Evolutionary conservation across 2,797 vertebrate species (phyloP).

Genomic region (Clarias laeviceps): DNA sequence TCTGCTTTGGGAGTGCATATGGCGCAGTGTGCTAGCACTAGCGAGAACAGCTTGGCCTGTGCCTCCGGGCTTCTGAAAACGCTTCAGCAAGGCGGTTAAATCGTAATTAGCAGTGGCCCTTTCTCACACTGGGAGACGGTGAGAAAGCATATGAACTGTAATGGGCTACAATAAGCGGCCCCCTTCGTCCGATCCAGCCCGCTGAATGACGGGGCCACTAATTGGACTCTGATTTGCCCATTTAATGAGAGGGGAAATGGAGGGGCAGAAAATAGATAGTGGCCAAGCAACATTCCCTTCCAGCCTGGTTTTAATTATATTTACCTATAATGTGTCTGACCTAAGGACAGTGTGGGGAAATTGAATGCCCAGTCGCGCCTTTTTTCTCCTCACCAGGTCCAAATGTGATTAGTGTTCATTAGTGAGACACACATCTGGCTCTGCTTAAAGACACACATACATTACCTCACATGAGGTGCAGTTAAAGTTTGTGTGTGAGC

Average conservation of each 20-base stretch:
- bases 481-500: conserved; percentile 20
- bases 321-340: conserved; percentile 65
- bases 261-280: conserved; percentile 73
- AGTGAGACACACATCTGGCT: conserved; percentile 58
- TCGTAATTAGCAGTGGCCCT: conserved; percentile 76
- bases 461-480: conserved; percentile 2
- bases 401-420: conserved; percentile 72
- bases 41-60: conserved; percentile 61
- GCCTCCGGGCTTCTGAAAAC: conserved; percentile 61
- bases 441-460: conserved; percentile 35
- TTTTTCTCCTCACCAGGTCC: conserved; percentile 63
- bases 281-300: conserved; percentile 73
- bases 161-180: conserved; percentile 70
- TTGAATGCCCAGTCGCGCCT: conserved; percentile 63
- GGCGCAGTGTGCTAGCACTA: conserved; percentile 44
- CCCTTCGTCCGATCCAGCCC: conserved; percentile 61
- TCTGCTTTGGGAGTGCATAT: conserved; percentile 20
- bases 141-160: conserved; percentile 70
- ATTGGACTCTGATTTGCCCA: conserved; percentile 84
- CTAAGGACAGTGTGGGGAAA: conserved; percentile 70
- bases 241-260: conserved; percentile 77
- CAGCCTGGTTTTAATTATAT: conserved; percentile 66
- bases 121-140: conserved; percentile 67
- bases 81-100: conserved; percentile 67
- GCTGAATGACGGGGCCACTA: conserved; percentile 78